These are phyloP conservation scores for Procapra przewalskii DNA, from an alignment of 2,113 vertebrate species.

Conservation along the genomic window DNA sequence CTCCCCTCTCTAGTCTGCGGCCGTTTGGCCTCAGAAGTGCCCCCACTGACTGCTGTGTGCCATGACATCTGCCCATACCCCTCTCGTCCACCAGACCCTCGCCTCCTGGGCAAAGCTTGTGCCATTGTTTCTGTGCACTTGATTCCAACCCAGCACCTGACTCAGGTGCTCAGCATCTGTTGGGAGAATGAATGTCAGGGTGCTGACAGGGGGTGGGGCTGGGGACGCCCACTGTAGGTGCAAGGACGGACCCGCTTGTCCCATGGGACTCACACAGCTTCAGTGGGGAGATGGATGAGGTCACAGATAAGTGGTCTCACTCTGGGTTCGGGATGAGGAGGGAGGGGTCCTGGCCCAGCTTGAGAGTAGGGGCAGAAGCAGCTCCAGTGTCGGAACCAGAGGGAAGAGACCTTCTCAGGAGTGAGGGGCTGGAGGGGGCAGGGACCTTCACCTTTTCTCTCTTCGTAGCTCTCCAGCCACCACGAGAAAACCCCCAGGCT, in stretches of 20 bases:
- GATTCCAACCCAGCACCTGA: neutral
- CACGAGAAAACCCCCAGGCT: neutral
- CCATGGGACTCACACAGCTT: neutral
- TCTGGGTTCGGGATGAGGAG: neutral
- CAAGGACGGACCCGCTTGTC: neutral
- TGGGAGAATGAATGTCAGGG: no score
- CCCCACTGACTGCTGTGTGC: neutral
- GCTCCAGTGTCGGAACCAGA: no score
- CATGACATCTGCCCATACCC: neutral
- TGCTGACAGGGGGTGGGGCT: neutral
- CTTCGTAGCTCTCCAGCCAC: neutral
- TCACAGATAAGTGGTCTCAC: neutral
- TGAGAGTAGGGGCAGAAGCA: neutral
- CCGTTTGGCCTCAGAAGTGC: neutral
- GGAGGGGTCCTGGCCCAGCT: neutral
- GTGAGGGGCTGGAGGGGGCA: neutral
- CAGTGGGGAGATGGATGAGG: fast-evolving
- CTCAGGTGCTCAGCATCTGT: neutral
- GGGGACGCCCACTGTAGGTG: neutral
- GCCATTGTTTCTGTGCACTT: neutral
- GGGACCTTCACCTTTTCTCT: neutral
- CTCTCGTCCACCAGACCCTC: neutral
- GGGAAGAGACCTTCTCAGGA: neutral
- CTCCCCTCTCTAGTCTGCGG: neutral
- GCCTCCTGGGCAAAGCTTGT: neutral